Conservation (phyloP, 2,888 invertebrate species). For the Empis stercorea region DNA sequence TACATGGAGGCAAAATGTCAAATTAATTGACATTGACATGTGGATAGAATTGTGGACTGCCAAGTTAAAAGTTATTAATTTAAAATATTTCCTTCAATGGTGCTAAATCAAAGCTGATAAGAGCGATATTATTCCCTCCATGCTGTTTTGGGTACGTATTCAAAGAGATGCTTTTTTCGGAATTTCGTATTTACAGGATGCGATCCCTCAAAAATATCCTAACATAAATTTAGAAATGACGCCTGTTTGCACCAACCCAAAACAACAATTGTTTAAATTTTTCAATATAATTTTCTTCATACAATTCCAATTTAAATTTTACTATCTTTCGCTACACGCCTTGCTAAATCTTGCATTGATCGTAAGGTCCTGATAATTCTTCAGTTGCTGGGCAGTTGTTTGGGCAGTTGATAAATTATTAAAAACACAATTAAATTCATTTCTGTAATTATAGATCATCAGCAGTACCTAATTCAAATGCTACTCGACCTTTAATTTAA, state of each 20-base stretch:
- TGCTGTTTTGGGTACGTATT: too few relatives aligned
- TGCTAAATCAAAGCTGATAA: too few relatives aligned
- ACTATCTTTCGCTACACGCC: constrained; percentile 80
- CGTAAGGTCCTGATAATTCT: constrained; percentile 75
- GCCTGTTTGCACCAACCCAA: constrained; percentile 92
- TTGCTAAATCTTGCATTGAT: constrained; percentile 88
- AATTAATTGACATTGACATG: too few relatives aligned
- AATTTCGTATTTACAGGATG: too few relatives aligned
- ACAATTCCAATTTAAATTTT: constrained; percentile 73
- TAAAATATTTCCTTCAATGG: too few relatives aligned
- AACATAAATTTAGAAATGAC: constrained; percentile 80
- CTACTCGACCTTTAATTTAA: constrained; percentile 96
- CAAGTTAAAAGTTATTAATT: too few relatives aligned
- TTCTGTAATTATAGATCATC: constrained; percentile 93
- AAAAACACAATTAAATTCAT: constrained; percentile 94
- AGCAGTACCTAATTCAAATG: constrained; percentile 94
- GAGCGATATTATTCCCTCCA: too few relatives aligned
- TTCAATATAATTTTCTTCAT: constrained; percentile 82
- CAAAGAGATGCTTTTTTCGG: too few relatives aligned
- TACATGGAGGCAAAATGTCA: too few relatives aligned
- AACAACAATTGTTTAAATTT: constrained; percentile 88
- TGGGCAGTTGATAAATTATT: constrained; percentile 71
- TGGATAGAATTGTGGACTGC: too few relatives aligned
- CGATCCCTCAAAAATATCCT: constrained; percentile 88
- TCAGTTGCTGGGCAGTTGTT: constrained; percentile 68